These are phyloP conservation scores for Dinomys branickii DNA, from an alignment of 2,113 vertebrate species.

Conservation along the genomic window DNA sequence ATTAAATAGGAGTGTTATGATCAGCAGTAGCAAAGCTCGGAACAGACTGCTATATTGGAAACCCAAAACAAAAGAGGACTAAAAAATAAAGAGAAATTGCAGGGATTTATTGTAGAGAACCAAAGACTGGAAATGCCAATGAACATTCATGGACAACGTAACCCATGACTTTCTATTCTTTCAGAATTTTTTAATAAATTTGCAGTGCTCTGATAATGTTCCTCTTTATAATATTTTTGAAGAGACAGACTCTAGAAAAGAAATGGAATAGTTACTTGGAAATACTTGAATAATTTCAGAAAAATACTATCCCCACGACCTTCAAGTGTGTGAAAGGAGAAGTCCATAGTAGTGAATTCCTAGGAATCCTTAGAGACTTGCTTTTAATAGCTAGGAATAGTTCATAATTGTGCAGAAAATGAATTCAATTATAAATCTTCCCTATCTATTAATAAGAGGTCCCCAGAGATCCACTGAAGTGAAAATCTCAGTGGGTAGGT, in stretches of 20 bases:
- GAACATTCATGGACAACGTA: conserved; percentile 18
- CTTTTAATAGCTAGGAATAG: not conserved
- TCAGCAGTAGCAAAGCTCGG: not conserved
- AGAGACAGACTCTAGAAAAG: not conserved
- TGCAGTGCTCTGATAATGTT: not conserved
- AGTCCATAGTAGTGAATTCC: not conserved
- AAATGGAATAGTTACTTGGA: not conserved
- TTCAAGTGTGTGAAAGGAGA: conserved; percentile 15
- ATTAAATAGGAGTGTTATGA: not conserved
- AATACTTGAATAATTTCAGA: conserved; percentile 44
- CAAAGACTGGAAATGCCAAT: not conserved
- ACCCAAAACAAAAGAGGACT: not conserved
- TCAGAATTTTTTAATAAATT: conserved; percentile 32
- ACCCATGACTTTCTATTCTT: not conserved
- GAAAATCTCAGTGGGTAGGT: not conserved
- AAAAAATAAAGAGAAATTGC: conserved; percentile 42
- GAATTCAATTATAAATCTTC: conserved; percentile 6
- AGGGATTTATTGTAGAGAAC: not conserved
- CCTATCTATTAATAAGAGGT: not conserved
- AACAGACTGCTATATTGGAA: not conserved
- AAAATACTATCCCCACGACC: not conserved
- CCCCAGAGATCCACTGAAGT: not conserved
- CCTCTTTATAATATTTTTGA: not conserved
- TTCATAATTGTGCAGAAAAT: not conserved
- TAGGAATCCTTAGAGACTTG: not conserved